phyloP scores from a whole-genome alignment of 2,797 vertebrate genomes.

The Phataginus tetradactyla region DNA sequence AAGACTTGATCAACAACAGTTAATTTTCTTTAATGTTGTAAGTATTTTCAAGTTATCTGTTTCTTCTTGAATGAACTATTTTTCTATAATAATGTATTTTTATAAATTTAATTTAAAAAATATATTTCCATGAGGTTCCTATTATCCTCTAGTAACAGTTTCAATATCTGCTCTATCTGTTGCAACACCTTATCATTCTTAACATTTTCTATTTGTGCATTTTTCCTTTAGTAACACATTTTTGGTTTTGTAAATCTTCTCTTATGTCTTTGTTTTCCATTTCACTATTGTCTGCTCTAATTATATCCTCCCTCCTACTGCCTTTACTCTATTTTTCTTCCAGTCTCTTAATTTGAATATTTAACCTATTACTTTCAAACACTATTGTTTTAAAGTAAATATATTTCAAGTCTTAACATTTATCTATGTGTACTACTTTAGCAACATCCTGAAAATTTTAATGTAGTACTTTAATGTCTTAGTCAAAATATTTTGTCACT shows the following conservation, averaged over 20 bases:
- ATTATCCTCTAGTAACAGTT: neutral
- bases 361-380: neutral
- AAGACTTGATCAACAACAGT: neutral
- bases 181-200: neutral
- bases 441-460: neutral
- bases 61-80: neutral
- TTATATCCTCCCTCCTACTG: neutral
- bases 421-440: neutral
- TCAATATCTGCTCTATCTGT: neutral
- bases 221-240: neutral
- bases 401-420: neutral
- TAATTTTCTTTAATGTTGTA: neutral
- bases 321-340: neutral
- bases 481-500: slow-evolving; percentile 22
- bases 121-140: neutral
- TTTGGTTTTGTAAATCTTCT: neutral
- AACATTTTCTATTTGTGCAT: neutral
- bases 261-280: neutral
- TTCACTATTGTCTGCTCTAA: neutral
- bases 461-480: neutral
- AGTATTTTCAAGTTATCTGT: neutral
- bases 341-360: neutral
- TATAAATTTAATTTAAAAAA: neutral
- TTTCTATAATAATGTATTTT: neutral
- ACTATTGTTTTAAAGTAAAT: neutral